A percentile compares a stretch with the other conserved stretches of the same genome.
phyloP scores from a whole-genome alignment of 2,888 invertebrate species.

The Ephialtes manifestator region DNA sequence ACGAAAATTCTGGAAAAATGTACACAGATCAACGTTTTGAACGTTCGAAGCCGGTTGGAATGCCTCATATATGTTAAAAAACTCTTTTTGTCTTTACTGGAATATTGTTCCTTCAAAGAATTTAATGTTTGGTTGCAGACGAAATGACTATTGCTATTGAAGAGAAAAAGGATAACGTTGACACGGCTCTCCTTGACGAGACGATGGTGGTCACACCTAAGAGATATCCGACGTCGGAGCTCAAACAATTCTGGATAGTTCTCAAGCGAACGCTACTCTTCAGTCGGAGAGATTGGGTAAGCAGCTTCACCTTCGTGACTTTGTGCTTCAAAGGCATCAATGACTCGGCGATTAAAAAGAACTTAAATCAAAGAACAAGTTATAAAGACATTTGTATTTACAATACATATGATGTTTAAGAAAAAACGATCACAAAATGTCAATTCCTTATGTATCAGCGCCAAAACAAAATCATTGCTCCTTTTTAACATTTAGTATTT shows the following conservation, averaged over 20 bases:
- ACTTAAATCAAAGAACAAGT: background rate
- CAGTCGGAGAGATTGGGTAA: constrained; percentile 95
- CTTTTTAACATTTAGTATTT: too few species aligned
- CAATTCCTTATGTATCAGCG: too few species aligned
- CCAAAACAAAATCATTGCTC: too few species aligned
- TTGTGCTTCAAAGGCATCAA: background rate
- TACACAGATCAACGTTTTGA: too few species aligned
- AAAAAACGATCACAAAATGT: too few species aligned
- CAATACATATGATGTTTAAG: too few species aligned
- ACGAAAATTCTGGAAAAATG: too few species aligned
- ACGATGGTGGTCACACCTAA: constrained; percentile 88
- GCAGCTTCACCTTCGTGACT: constrained; percentile 70
- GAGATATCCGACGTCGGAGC: constrained; percentile 94
- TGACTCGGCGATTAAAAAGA: too few species aligned
- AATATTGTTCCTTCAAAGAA: background rate
- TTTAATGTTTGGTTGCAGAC: constrained; percentile 80
- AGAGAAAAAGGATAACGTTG: constrained; percentile 91
- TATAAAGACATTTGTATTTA: too few species aligned
- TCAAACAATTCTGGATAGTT: constrained; percentile 95
- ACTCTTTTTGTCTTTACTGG: background rate
- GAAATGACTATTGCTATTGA: constrained; percentile 88
- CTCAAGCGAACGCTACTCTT: constrained; percentile 94
- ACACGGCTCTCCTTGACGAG: constrained; percentile 90
- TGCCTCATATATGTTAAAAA: too few species aligned
- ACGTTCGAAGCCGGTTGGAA: too few species aligned